Evolutionary conservation across 2,797 vertebrate genomes (phyloP).

Genomic region (Todus mexicanus): DNA sequence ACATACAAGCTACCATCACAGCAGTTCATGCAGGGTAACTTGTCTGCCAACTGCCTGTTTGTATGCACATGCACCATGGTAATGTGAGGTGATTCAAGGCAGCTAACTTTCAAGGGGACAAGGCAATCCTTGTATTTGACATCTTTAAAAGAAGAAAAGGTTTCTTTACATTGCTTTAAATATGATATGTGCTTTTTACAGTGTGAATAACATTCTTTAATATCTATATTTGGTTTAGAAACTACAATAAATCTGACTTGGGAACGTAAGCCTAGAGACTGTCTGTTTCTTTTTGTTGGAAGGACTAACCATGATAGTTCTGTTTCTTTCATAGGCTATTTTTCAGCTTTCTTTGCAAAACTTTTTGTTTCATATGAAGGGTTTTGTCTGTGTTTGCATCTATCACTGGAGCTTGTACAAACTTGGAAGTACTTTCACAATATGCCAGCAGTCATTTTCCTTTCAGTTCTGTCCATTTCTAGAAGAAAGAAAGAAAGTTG

Average conservation of each 20-base stretch:
- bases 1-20: background rate
- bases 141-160: background rate
- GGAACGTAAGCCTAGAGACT: background rate
- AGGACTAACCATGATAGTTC: background rate
- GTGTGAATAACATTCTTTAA: constrained; percentile 1
- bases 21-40: background rate
- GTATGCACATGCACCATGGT: background rate
- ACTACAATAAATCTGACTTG: constrained; percentile 33
- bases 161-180: background rate
- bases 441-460: constrained; percentile 64
- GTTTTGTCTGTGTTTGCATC: constrained; percentile 48
- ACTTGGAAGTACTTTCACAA: constrained; percentile 42
- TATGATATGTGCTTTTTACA: background rate
- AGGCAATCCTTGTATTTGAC: background rate
- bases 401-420: constrained; percentile 24
- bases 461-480: constrained; percentile 67
- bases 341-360: constrained; percentile 48
- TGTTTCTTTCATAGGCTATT: constrained; percentile 31
- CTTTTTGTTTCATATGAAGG: constrained; percentile 13
- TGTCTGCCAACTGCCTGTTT: background rate
- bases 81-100: background rate
- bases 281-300: constrained; percentile 50
- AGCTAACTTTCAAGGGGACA: background rate
- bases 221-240: constrained; percentile 40
- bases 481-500: constrained; percentile 48